Evolutionary conservation across 2,113 vertebrate species (phyloP).

Genomic region (Motacilla alba): DNA sequence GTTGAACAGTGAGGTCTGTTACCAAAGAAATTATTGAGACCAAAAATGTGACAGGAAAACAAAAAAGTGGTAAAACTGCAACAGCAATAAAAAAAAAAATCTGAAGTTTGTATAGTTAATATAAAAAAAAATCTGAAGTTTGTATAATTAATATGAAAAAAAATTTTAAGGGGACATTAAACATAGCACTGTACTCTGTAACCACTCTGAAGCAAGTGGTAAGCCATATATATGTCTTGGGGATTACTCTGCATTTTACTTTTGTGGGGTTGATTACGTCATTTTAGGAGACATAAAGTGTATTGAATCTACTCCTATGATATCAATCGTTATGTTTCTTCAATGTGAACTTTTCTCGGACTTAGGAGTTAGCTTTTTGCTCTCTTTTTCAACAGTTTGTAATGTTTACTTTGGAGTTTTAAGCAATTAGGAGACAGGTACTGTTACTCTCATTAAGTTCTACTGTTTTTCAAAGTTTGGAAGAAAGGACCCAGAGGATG

Average conservation of each 20-base stretch:
- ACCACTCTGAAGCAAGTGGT: neutral
- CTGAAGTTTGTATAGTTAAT: neutral
- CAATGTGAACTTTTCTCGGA: neutral
- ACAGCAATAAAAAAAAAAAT: neutral
- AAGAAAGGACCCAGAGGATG: neutral
- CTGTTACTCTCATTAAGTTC: neutral
- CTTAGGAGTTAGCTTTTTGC: neutral
- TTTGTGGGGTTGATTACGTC: neutral
- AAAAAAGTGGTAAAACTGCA: neutral
- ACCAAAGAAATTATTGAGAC: neutral
- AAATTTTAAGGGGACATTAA: neutral
- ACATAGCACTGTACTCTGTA: neutral
- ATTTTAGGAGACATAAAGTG: neutral
- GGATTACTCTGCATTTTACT: neutral
- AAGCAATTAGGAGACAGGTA: neutral
- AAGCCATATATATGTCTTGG: accelerated
- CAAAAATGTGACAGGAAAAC: neutral
- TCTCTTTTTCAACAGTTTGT: neutral
- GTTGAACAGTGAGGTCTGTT: neutral
- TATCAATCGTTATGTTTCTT: accelerated
- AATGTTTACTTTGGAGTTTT: neutral
- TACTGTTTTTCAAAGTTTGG: neutral
- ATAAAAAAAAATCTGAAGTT: neutral
- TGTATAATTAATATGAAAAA: neutral
- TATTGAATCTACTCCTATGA: neutral